phyloP scores from a whole-genome alignment of 2,113 vertebrate species.

The Megalops atlanticus region DNA sequence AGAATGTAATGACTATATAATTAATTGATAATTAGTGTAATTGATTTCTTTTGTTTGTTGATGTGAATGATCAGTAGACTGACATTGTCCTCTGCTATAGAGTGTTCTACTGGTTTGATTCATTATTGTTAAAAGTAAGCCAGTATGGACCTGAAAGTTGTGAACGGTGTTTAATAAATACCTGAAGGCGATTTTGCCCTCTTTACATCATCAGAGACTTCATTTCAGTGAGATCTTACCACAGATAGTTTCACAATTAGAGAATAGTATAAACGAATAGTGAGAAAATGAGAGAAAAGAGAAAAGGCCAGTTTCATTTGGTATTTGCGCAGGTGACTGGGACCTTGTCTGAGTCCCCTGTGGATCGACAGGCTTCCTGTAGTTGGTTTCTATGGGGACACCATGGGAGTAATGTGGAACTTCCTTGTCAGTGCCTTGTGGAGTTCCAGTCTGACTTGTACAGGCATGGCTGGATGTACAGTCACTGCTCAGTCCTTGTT shows the following conservation, averaged over 20 bases:
- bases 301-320: neutral
- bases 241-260: too few relatives aligned
- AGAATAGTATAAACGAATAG: too few relatives aligned
- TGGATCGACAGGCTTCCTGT: constrained; percentile 67
- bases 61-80: neutral
- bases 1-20: neutral
- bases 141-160: neutral
- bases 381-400: constrained; percentile 74
- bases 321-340: constrained; percentile 13
- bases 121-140: neutral
- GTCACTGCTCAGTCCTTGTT: neutral
- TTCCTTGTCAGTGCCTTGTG: constrained; percentile 61
- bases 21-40: too few relatives aligned
- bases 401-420: constrained; percentile 68
- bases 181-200: neutral
- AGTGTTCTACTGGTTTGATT: neutral
- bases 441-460: constrained; percentile 66
- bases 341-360: constrained; percentile 56
- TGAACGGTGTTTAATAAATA: neutral
- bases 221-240: neutral
- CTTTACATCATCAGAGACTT: neutral
- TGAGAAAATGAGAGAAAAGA: neutral
- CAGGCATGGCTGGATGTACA: constrained; percentile 52
- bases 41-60: neutral
- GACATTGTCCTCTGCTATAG: neutral